phyloP scores from a whole-genome alignment of 2,888 invertebrate genomes.

The Syrphus vitripennis region DNA sequence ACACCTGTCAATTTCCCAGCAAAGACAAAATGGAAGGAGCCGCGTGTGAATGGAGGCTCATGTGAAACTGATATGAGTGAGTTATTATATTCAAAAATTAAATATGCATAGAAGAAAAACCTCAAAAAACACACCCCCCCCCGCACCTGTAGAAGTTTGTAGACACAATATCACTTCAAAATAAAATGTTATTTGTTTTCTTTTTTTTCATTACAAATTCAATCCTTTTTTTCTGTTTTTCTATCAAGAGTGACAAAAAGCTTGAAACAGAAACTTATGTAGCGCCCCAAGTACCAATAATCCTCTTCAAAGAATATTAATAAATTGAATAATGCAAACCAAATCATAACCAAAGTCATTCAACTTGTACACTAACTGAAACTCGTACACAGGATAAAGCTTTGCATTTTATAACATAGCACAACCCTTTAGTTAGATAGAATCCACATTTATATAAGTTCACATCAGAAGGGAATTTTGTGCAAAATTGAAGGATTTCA shows the following conservation, averaged over 20 bases:
- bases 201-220: background rate
- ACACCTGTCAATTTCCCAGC: conserved; percentile 47
- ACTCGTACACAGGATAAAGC: background rate
- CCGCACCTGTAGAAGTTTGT: background rate
- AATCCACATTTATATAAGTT: background rate
- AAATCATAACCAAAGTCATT: background rate
- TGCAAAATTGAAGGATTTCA: conserved; percentile 11
- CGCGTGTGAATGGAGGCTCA: conserved; percentile 18
- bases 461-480: background rate
- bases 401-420: background rate
- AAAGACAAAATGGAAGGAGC: too few species aligned
- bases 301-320: conserved; percentile 35
- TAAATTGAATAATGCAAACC: conserved; percentile 18
- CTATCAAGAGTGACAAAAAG: background rate
- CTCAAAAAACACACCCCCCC: too few species aligned
- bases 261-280: background rate
- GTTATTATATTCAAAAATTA: background rate
- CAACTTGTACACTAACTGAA: conserved; percentile 4
- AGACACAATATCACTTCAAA: background rate
- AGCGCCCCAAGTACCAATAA: background rate
- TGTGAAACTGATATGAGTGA: conserved; percentile 10
- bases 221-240: background rate
- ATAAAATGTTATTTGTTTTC: background rate
- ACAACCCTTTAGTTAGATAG: background rate
- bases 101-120: background rate